Base-by-base conservation (phyloP, 2,797 vertebrate genomes). In the Limnodromus scolopaceus region DNA sequence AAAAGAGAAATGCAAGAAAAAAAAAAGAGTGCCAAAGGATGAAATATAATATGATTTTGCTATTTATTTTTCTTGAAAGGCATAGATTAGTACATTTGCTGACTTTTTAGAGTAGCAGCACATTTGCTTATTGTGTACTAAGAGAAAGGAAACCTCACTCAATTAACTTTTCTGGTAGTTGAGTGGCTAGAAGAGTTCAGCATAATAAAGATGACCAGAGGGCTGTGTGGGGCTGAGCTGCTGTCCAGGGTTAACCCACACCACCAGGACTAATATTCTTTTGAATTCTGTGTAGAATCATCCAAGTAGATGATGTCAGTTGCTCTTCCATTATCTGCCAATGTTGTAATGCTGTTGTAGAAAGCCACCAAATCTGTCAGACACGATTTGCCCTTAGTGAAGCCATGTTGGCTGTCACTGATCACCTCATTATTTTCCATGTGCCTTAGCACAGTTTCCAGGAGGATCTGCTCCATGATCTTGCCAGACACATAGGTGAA, bases 221-320 rank as follows among this genome's bases (percentile, higher is more conserved):
- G 25, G 1, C 25, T 84, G 23, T 54, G 48, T 46, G 36, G 16
- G 9, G 8, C 30, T 64, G 15, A 75, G 23, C 13, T 71, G 34
- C 15, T 1, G 0, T 1, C 4, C 4, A 1, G 19, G 32, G 11
- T 32, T 68, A 72, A 48, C 9, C 6, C n/a, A 51, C 14, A 64
- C 12, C 8, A n/a, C 14, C 14, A 38, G 15, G 11, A 18, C 9
- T 38, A 70, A 66, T 27, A 70, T 22, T 46, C 5, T 83, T 84
- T 68, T 70, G 14, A 78, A 66, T 63, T 65, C 38, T 57, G 2
- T 32, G 32, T 39, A n/a, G n/a, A n/a, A n/a, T n/a, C n/a, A n/a
- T 57, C 55, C 13, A 34, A n/a, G n/a, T 58, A 58, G 34, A 58
- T 58, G 34, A 36, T 58, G 23, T 58, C 57, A 58, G 23, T 58